Base-by-base conservation (phyloP, 2,797 vertebrate species). In the Chaunax sp. region DNA sequence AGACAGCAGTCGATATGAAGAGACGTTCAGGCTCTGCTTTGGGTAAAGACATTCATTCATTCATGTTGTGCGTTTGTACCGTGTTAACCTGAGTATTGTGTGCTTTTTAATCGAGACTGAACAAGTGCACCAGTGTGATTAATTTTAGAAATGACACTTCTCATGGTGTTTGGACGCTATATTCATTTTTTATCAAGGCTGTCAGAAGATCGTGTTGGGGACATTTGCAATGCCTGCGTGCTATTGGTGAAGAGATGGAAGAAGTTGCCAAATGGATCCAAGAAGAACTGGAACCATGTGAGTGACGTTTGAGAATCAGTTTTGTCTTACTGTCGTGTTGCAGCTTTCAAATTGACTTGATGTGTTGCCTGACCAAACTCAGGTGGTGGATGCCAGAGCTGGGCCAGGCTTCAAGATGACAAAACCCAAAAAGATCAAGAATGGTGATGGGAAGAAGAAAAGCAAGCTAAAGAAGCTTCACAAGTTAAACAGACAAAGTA, bases 251-350 rank as follows among this genome's bases (percentile, higher is more conserved):
- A 95, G 75, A 86, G 95, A 55, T 95, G 95, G 94, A 95, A 95
- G 75, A 95, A 95, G 72, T 86, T 95, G 10, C 94, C 95, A 1
- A 86, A 90, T 64, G 95, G 94, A 37, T 95, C 94, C 30, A 95
- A 95, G 83, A 95, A 94, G 85, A 95, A 95, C 88, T 95, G 94
- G 94, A 95, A 91, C 80, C 94, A 95, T 74, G 94, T 95, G 91
- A 78, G 91, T 79, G 15, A 50, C 40, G 16, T 43, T 5, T 55
- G 12, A 6, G 7, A 11, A 4, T 28, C 4, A 0, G 19, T 4
- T 40, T 16, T 30, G 22, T 57, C 8, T 13, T 7, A 1, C 23
- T 51, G 1, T 3, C 2, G 4, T 47, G 30, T 44, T 46, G 7
- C 6, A 3, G 14, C 16, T 44, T 68, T 28, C 3, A 11, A 37